Base-by-base conservation (phyloP, 1,140 invertebrate species). In the Wasmannia auropunctata region DNA sequence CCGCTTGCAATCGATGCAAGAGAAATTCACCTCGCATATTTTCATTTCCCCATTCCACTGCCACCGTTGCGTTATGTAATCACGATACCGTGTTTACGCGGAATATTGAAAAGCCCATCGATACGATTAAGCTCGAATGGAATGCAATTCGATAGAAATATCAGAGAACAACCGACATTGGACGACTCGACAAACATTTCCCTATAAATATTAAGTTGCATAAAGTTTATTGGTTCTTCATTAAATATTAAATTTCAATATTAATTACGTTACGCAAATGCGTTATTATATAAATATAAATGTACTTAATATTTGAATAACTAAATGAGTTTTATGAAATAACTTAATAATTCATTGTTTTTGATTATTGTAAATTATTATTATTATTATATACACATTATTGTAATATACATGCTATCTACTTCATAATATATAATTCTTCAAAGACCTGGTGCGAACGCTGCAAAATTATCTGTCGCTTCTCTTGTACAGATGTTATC, bases 101-200 rank as follows among this genome's bases (percentile, higher is more conserved):
- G 79, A 83, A 83, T 83, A 83, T 83, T 83, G 79, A 72, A 83
- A 74, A 83, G 67, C 37, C 19, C 37, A 28, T 58, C 79, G 79
- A 65, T 79, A 49, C 31, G 76, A 83, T 83, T 83, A 83, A 83
- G 79, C 79, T 25, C 37, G n/a, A 22, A 43, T 69, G 37, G 51
- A 74, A 83, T 74, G 67, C 67, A 43, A 74, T 43, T 74, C 37
- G 54, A 83, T 72, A 74, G 79, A 83, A 83, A 83, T 83, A 81
- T 83, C 79, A 58, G 79, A 46, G 37, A 25, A 51, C 43, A 77
- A 79, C 28, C 76, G 51, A 19, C 43, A 46, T 25, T 25, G 40
- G 16, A 19, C 31, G 51, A 60, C 56, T 28, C 46, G 25, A 22
- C 72, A 62, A 85, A 85, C 56, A 25, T 54, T 77, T 62, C 74